phyloP scores from a whole-genome alignment of 2,888 invertebrate species.

The Callosobruchus maculatus region DNA sequence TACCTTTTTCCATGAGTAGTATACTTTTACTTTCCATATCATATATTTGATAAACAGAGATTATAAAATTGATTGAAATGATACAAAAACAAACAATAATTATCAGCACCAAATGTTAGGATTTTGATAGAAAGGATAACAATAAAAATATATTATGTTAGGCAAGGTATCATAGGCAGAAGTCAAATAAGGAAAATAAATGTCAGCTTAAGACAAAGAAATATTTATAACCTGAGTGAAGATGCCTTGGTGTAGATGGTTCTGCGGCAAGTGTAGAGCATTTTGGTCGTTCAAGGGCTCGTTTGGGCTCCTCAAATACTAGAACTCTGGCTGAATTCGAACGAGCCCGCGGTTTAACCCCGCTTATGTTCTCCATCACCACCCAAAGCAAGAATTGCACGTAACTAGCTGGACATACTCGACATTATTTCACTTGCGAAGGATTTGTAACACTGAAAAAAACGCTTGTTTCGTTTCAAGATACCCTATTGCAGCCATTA shows the following conservation, averaged over 20 bases:
- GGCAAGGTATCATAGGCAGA: too few species aligned
- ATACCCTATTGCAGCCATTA: too few species aligned
- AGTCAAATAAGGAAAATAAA: neutral
- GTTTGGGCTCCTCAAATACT: conserved; percentile 68
- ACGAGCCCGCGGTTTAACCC: conserved; percentile 44
- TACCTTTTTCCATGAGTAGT: too few species aligned
- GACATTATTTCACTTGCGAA: too few species aligned
- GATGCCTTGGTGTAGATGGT: conserved; percentile 2
- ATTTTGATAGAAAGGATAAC: too few species aligned
- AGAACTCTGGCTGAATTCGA: conserved; percentile 70
- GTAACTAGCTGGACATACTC: too few species aligned
- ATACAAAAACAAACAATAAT: neutral
- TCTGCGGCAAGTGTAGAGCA: conserved; percentile 26
- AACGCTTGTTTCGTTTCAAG: too few species aligned
- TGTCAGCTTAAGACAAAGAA: neutral
- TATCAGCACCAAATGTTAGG: neutral
- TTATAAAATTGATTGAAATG: too few species aligned
- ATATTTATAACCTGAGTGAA: neutral
- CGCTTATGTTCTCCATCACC: conserved; percentile 42
- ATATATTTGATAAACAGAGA: too few species aligned
- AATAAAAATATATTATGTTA: too few species aligned
- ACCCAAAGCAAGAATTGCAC: conserved; percentile 9
- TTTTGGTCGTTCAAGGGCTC: conserved; percentile 30
- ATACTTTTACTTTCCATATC: too few species aligned
- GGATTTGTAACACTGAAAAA: too few species aligned